Percentiles rank a stretch among this genome's conserved stretches.
phyloP scores from a whole-genome alignment of 1,140 invertebrate species.

The Stegodyphus dumicola region DNA sequence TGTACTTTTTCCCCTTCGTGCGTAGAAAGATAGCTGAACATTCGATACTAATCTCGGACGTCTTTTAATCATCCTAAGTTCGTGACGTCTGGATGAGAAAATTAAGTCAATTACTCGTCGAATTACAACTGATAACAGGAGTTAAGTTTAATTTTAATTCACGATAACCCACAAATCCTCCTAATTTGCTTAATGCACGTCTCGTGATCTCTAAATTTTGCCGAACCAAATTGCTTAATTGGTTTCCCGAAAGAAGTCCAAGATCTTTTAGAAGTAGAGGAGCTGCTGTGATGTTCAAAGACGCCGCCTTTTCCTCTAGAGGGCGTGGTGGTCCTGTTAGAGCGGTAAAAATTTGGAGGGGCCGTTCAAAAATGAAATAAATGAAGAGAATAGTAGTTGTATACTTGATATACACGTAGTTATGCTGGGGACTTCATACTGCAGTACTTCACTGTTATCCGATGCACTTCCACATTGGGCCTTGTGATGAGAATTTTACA shows the following conservation, averaged over 20 bases:
- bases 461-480: too few species aligned
- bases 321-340: not conserved
- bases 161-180: conserved; percentile 10
- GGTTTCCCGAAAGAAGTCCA: conserved; percentile 9
- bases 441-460: too few species aligned
- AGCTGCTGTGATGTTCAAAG: not conserved
- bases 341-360: not conserved
- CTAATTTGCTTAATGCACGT: conserved; percentile 24
- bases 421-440: too few species aligned
- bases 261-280: not conserved
- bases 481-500: too few species aligned
- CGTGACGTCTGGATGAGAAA: not conserved
- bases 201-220: conserved; percentile 13
- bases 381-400: too few species aligned
- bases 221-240: conserved; percentile 52
- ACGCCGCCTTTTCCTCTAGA: not conserved
- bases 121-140: conserved; percentile 43
- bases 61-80: conserved; percentile 20
- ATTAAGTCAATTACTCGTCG: conserved; percentile 29
- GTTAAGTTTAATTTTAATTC: conserved; percentile 6
- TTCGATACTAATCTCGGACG: conserved; percentile 2
- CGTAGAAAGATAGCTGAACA: too few species aligned
- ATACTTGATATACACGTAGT: too few species aligned
- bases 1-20: too few species aligned
- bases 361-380: not conserved